Evolutionary conservation across 2,797 vertebrate species (phyloP).

Genomic region (Spheniscus humboldti): DNA sequence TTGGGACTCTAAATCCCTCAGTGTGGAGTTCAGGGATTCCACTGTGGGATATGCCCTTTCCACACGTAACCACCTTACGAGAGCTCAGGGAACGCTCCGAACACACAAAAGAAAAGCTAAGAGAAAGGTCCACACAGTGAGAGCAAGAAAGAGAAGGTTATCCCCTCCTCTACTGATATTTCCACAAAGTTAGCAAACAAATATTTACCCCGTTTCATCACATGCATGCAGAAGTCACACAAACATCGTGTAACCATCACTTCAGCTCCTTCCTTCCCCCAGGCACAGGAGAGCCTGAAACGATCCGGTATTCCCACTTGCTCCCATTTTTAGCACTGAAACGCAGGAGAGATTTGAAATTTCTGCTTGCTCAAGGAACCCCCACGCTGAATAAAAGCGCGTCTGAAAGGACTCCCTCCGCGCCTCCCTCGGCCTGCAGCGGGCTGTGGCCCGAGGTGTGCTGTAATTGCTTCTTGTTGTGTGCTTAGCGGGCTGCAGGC

Average conservation of each 20-base stretch:
- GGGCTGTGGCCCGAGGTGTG: neutral
- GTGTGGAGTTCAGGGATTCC: neutral
- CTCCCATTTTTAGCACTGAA: neutral
- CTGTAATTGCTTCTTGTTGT: neutral
- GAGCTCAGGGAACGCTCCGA: neutral
- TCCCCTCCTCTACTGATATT: neutral
- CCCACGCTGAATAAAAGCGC: neutral
- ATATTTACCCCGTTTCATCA: neutral
- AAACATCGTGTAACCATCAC: neutral
- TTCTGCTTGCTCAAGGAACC: neutral
- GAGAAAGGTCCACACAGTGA: neutral
- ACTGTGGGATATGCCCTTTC: neutral
- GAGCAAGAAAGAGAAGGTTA: neutral
- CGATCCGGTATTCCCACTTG: accelerated
- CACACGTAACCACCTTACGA: accelerated
- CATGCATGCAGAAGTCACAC: neutral
- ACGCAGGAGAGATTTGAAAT: neutral
- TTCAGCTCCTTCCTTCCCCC: neutral
- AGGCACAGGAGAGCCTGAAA: neutral
- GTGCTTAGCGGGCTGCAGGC: neutral
- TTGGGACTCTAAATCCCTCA: neutral
- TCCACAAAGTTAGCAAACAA: neutral
- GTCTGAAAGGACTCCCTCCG: neutral
- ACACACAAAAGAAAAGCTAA: neutral
- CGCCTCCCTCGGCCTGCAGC: neutral